Evolutionary conservation across 30 jellyfish, hydroid and myxozoan species (phyloP), one percentile per base, ranked within the genome.

Genomic region (Hydractinia symbiolongicarpus): DNA sequence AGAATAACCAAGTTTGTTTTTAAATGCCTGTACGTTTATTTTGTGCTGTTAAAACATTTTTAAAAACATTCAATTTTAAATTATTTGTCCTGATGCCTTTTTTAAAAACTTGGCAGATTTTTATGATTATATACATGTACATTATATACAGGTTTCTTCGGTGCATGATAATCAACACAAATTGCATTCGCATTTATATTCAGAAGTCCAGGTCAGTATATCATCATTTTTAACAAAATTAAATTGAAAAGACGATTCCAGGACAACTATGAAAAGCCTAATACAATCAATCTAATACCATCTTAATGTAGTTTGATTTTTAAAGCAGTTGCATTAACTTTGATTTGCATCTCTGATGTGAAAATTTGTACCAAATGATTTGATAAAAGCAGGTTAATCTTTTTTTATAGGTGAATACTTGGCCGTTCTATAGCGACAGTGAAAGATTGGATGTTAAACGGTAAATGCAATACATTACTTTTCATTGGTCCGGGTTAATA

Each of bases 391-490:
- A n/a, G n/a, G n/a, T n/a, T n/a, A n/a, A n/a, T n/a, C n/a, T n/a
- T 68, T 52, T 15, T 8, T 72, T 82, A 4, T 74, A 91, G 97
- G 92, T 88, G 61, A 96, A 94, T 69, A 80, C 95, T n/a, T 94
- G 99, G 97, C 99, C 99, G 4, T 85, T 57, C 76, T 94, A 94
- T 71, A 79, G 82, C 4, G 96, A 94, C 20, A 69, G 77, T 5
- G 99, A 94, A 72, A 71, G 88, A 62, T 19, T 83, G 5, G 19
- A 52, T 53, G 99, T 85, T 4, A 94, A 88, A 84, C 77, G 83
- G 99, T 94, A 60, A 53, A 91, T 73, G 0, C 17, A 0, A 13
- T 49, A 4, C 15, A 21, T 57, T 50, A 30, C 44, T 30, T 30
- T 30, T 2, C 44, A 30, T 30, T 30, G 2, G 44, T 30, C 44